Evolutionary conservation across 1,140 invertebrate species (phyloP), one percentile per base, ranked within the genome.

Genomic region (Rhagoletis zephyria): DNA sequence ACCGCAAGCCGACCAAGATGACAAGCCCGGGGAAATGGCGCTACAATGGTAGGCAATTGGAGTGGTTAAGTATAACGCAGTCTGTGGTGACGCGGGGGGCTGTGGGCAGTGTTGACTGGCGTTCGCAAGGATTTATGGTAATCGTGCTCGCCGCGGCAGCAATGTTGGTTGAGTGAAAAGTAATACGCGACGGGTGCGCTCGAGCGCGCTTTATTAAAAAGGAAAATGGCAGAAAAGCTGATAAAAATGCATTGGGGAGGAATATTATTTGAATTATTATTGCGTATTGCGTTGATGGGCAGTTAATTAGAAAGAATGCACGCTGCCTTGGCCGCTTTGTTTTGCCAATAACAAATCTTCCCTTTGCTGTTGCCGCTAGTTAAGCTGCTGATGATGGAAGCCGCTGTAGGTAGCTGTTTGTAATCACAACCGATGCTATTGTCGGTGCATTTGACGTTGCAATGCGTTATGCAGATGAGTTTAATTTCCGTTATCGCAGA

Each of bases 221-320:
- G 74, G 51, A n/a, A 77, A 81, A 81, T 81, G 74, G 48, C 74
- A 81, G 74, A 56, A 81, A 51, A 81, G 48, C 48, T 56, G 74
- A 81, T 81, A 81, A 81, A 81, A 81, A 56, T 81, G 74, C 51
- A 56, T 81, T 81, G 45, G 48, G 74, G 16, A 56, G 19, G 74
- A 3, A 56, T 81, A 56, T 81, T 56, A 81, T 81, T 81, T 56
- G 74, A 81, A 81, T 81, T 81, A 81, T 81, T 81, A 81, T 81
- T 81, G 74, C 74, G 74, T 81, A 81, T 56, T 81, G 74, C 74
- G 74, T 51, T 81, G 74, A 81, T 51, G 48, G 48, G 74, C 74
- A 9, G 74, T 81, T 81, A 81, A 81, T 81, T 81, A 81, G 74
- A 81, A 81, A 81, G 48, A 81, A 81, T 81, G 74, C 48, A 48